Evolutionary conservation across 2,888 invertebrate genomes (phyloP), one percentile per base, ranked within the genome.

Genomic region (Ptychoptera albimana): DNA sequence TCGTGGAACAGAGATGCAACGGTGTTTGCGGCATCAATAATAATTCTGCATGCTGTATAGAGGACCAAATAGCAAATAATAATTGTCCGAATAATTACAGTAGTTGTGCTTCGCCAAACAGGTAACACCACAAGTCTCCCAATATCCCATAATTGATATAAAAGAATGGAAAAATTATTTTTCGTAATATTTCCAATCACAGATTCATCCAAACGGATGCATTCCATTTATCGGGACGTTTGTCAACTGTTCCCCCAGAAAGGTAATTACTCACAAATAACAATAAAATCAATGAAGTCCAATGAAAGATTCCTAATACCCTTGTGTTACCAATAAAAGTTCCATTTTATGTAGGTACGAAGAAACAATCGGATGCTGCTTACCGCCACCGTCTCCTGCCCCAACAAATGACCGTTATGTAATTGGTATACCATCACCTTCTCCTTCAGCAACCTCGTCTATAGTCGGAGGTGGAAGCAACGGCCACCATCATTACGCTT

Each of bases 371-470:
- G 52, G 55, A 11, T 59, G 61, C 37, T 60, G 61, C 39, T 47
- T 62, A 32, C 63, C 66, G 2, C 66, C 66, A 8, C 65, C 66
- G 9, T 66, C 66, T 3, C 66, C 66, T 11, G 65, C 66, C 2
- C 66, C 66, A 7, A 64, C 60, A 37, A 61, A 55, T 47, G 66
- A 65, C 45, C 57, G 61, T 13, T 58, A 54, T 45, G 52, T 62
- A 46, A 55, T 58, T 49, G 51, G 55, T 14, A 49, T 50, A 23
- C 50, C 54, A 29, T 47, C 55, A 8, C 30, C 31, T 15, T 23
- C 23, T 7, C 45, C 45, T 14, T 42, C 47, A 31, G 44, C 46
- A 2, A 37, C 44, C 6, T 42, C 44, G 7, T 31, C 42, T 29
- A n/a, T 39, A 23, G 36, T 8, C 7, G 30, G 12, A n/a, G 34